Base-by-base conservation (phyloP, 2,797 vertebrate genomes). In the Chelonia mydas region DNA sequence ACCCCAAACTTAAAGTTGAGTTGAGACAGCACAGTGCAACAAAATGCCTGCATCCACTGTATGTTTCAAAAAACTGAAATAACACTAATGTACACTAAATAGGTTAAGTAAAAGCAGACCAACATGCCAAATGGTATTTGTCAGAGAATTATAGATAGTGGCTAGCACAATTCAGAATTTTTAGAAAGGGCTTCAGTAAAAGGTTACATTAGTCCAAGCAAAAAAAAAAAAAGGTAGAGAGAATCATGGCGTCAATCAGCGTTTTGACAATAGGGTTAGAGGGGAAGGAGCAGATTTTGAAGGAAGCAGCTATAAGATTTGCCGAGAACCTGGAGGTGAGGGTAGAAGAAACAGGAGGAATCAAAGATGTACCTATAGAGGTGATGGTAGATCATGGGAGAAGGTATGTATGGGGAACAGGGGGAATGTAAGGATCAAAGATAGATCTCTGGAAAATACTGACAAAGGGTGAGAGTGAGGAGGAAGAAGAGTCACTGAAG, bases 281-380 rank as follows among this genome's bases (percentile, higher is more conserved):
- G 5, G 0, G 0, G 9, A 33, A 19, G 79, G 15, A 88, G 33
- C 8, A 65, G 72, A 84, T 31, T 87, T 13, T 6, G 37, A 8
- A 59, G 28, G 59, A 89, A 94, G 49, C 88, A 90, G 59, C 1
- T 1, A 5, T 37, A 92, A 83, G 13, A 86, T 47, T 54, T 47
- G n/a, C 27, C 37, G 23, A 78, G 17, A 96, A 81, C 28, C 45
- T 3, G 11, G 88, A n/a, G 8, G 12, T 41, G 79, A 83, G 61
- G 91, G 88, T 7, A 12, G 41, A 57, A 50, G 6, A 15, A 11
- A 6, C 1, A 4, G 6, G 19, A 11, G 0, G 0, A 3, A 5
- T 77, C 53, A 77, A 93, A 86, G n/a, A 90, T 0, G 0, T 4
- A 6, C 68, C 4, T 25, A n/a, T 3, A 87, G 51, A 84, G 21